Conservation (phyloP, 2,888 invertebrate genomes). For the Drosophila anomalata region DNA sequence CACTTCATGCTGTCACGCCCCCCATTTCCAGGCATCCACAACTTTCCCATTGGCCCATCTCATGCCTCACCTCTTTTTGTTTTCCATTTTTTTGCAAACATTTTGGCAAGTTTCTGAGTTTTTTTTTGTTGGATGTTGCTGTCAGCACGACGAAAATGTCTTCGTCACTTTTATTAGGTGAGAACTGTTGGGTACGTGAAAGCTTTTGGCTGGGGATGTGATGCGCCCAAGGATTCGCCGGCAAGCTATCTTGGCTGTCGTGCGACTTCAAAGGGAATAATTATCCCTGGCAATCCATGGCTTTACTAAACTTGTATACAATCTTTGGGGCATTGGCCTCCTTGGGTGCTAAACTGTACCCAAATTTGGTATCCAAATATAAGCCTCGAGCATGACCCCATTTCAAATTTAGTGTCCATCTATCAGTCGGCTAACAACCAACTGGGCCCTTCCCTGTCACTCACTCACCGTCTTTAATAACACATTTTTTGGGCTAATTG, state of each 20-base stretch:
- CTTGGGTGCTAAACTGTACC: background rate
- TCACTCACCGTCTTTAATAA: constrained; percentile 27
- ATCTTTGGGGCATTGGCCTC: background rate
- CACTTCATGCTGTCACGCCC: constrained; percentile 50
- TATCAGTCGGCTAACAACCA: constrained; percentile 14
- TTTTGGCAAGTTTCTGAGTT: constrained; percentile 28
- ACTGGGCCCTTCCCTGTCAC: constrained; percentile 7
- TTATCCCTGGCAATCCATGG: background rate
- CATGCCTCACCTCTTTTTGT: constrained; percentile 44
- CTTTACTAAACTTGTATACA: background rate
- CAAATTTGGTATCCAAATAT: background rate
- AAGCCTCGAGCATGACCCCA: constrained; percentile 9
- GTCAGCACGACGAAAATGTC: constrained; percentile 49
- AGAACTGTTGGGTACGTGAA: constrained; percentile 32
- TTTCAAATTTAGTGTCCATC: constrained; percentile 28
- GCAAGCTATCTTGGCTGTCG: too few species aligned
- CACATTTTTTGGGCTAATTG: constrained; percentile 43
- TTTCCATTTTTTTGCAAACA: constrained; percentile 25
- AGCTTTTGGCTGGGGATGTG: background rate
- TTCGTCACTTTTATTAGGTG: constrained; percentile 58
- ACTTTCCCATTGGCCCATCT: background rate
- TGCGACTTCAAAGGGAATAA: background rate
- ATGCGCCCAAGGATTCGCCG: background rate
- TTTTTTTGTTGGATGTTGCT: constrained; percentile 15
- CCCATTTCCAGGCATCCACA: constrained; percentile 8